phyloP scores from a whole-genome alignment of 2,113 vertebrate species.

The Albula glossodonta region DNA sequence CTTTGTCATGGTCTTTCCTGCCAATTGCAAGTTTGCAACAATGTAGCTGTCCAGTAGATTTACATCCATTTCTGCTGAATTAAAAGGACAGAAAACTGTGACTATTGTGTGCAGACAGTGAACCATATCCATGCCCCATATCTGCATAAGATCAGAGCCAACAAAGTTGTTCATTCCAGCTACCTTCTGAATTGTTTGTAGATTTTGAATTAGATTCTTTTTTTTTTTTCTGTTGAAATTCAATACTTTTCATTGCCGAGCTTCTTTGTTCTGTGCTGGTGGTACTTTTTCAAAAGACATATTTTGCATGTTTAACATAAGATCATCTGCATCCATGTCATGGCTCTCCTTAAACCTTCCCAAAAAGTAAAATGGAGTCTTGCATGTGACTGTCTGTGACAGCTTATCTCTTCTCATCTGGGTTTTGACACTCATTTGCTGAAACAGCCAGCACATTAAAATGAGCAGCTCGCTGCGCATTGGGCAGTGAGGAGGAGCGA shows the following conservation, averaged over 20 bases:
- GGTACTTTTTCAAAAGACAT: neutral
- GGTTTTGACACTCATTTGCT: neutral
- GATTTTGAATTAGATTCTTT: neutral
- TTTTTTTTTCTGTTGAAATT: neutral
- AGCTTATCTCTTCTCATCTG: neutral
- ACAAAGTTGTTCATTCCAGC: neutral
- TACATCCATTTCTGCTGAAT: neutral
- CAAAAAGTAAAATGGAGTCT: neutral
- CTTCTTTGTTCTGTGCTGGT: neutral
- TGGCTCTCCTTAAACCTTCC: neutral
- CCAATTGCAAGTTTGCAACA: neutral
- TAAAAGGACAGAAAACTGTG: neutral
- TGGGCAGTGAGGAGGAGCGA: slow-evolving; percentile 28
- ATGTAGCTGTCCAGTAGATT: neutral
- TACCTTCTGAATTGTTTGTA: neutral
- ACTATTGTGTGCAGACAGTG: neutral
- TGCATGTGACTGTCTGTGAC: neutral
- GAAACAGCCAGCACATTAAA: neutral
- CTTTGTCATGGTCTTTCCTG: neutral
- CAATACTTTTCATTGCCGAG: neutral
- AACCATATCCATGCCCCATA: neutral
- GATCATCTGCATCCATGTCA: neutral
- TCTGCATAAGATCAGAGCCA: neutral
- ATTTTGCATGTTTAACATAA: neutral
- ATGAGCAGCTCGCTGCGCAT: neutral